These are phyloP conservation scores for Oreochromis grahami DNA, from an alignment of 2,797 vertebrate species.

Conservation along the genomic window DNA sequence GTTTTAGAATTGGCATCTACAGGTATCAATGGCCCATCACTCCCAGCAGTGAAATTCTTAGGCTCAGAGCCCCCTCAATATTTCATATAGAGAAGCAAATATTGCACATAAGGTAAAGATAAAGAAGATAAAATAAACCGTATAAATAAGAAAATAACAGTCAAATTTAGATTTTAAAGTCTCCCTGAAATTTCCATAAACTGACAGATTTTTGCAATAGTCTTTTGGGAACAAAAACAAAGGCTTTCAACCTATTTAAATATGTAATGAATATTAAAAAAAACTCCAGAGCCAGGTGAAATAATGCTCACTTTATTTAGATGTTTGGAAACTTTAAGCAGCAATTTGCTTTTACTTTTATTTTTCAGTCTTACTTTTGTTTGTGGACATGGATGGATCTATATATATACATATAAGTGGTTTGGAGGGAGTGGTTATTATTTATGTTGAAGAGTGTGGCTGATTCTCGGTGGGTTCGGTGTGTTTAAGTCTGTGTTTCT, in stretches of 20 bases:
- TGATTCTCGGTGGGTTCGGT: not conserved
- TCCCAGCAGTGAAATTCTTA: not conserved
- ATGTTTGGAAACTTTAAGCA: not conserved
- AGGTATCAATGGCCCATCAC: not conserved
- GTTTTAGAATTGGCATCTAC: not conserved
- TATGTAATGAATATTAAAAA: not conserved
- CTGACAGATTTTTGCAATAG: not conserved
- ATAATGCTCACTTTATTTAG: not conserved
- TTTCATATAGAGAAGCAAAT: not conserved
- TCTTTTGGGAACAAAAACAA: not conserved
- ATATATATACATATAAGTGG: not conserved
- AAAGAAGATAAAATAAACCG: not conserved
- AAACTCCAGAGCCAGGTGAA: not conserved
- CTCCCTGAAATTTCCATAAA: not conserved
- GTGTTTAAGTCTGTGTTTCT: not conserved
- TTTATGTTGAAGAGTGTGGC: not conserved
- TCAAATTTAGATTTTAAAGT: not conserved
- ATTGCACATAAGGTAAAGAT: not conserved
- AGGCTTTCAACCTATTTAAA: not conserved
- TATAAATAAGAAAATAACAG: not conserved
- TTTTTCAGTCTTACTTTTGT: not conserved
- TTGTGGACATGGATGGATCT: fast-evolving
- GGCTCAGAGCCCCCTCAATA: not conserved
- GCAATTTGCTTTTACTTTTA: not conserved
- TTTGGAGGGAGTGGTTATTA: not conserved